phyloP scores from a whole-genome alignment of 2,113 vertebrate species.

The Rhombomys opimus region DNA sequence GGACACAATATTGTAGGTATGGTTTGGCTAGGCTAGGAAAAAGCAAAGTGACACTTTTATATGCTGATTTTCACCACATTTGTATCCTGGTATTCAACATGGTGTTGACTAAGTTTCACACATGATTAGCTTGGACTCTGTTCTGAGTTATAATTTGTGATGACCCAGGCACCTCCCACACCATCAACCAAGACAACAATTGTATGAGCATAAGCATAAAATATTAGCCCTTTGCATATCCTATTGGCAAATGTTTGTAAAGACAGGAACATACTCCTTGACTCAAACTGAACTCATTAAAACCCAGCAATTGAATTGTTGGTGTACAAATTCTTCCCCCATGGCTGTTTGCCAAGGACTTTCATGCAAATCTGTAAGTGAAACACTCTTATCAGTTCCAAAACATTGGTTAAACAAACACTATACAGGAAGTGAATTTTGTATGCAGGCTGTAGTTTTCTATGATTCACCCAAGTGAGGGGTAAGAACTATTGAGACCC shows the following conservation, averaged over 20 bases:
- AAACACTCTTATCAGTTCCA: conserved; percentile 60
- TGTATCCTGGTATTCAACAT: background rate
- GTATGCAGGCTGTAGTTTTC: conserved; percentile 16
- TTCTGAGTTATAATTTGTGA: conserved; percentile 49
- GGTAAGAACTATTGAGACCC: conserved; percentile 28
- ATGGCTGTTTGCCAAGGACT: conserved; percentile 51
- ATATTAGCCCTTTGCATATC: conserved; percentile 45
- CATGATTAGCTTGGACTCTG: conserved; percentile 43
- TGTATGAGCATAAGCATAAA: conserved; percentile 47
- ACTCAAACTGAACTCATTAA: conserved; percentile 69
- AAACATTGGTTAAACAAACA: conserved; percentile 44
- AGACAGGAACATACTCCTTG: conserved; percentile 53
- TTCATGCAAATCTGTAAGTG: conserved; percentile 54
- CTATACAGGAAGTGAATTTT: conserved; percentile 8
- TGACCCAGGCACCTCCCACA: background rate
- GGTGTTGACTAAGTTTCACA: conserved; percentile 49
- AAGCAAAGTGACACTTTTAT: background rate
- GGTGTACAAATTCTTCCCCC: conserved; percentile 24
- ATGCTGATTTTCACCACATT: background rate
- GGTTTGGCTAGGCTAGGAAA: conserved; percentile 12
- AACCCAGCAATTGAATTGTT: conserved; percentile 32
- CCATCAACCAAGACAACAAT: background rate
- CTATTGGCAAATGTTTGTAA: conserved; percentile 45
- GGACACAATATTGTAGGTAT: background rate
- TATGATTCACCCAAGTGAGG: conserved; percentile 40